Percentiles rank a stretch among this genome's conserved stretches.
Conservation (phyloP, 2,797 vertebrate genomes). For the Catamblyrhynchus diadema region DNA sequence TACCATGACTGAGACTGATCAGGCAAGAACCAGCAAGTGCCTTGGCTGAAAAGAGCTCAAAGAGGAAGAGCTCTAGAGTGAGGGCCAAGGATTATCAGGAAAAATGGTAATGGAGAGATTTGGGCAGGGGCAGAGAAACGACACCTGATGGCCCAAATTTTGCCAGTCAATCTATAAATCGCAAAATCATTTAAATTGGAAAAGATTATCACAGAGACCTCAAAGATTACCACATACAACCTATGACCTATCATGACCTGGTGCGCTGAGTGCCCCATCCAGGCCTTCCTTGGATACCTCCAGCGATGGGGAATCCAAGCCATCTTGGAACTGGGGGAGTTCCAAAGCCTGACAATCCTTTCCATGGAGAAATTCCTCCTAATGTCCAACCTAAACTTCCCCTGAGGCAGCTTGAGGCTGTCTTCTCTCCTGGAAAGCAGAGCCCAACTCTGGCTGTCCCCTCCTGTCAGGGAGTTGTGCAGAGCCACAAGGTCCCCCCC, state of each 20-base stretch:
- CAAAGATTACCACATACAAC: not conserved
- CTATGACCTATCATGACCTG: not conserved
- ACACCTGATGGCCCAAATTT: not conserved
- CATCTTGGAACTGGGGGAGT: not conserved
- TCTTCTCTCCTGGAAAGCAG: not conserved
- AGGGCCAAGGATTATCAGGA: not conserved
- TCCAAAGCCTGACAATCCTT: not conserved
- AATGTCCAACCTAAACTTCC: not conserved
- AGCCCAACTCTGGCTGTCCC: not conserved
- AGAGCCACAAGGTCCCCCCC: not conserved
- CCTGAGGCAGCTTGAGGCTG: fast-evolving
- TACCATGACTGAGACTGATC: not conserved
- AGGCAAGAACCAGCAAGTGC: not conserved
- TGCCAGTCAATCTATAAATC: not conserved
- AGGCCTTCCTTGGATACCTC: fast-evolving
- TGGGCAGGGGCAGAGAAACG: not conserved
- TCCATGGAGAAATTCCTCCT: not conserved
- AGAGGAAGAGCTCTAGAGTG: not conserved
- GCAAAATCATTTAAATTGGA: not conserved
- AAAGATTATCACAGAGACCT: not conserved
- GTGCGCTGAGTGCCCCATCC: not conserved
- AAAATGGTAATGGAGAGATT: not conserved
- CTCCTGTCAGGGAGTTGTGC: not conserved
- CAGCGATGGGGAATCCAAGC: not conserved
- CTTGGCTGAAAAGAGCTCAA: not conserved